Evolutionary conservation across 2,113 vertebrate species (phyloP).

Genomic region (Apteryx mantelli): DNA sequence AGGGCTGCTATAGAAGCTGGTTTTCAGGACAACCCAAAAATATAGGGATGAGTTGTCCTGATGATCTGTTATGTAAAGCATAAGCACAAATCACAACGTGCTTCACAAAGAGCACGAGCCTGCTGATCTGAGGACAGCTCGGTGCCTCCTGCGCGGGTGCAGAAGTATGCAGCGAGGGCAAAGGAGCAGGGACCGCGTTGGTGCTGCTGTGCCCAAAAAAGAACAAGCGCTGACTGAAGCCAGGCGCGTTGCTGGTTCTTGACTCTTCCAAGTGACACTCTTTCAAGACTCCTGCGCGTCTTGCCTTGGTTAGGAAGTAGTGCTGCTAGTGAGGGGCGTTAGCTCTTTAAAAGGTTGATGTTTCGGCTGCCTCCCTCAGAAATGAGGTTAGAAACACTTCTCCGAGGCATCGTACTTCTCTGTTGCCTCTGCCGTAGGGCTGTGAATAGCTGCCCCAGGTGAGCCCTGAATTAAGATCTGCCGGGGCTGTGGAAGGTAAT

Average conservation of each 20-base stretch:
- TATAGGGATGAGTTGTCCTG: not conserved
- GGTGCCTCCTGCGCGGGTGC: too few species aligned
- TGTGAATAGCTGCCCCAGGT: not conserved
- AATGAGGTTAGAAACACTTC: not conserved
- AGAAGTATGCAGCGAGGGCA: not conserved
- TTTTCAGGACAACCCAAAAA: not conserved
- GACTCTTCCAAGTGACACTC: not conserved
- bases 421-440: not conserved
- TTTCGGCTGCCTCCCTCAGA: not conserved
- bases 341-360: not conserved
- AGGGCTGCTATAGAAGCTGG: not conserved
- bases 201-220: not conserved
- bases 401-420: not conserved
- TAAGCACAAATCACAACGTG: accelerated
- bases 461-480: not conserved
- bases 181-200: not conserved
- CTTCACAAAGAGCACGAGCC: not conserved
- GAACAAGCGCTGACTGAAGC: not conserved
- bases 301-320: not conserved
- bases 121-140: not conserved
- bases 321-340: not conserved
- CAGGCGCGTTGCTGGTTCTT: not conserved
- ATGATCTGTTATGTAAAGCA: not conserved
- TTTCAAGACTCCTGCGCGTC: not conserved
- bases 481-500: not conserved